These are phyloP conservation scores for Temnothorax curvispinosus DNA, from an alignment of 1,140 invertebrate genomes.

Conservation along the genomic window DNA sequence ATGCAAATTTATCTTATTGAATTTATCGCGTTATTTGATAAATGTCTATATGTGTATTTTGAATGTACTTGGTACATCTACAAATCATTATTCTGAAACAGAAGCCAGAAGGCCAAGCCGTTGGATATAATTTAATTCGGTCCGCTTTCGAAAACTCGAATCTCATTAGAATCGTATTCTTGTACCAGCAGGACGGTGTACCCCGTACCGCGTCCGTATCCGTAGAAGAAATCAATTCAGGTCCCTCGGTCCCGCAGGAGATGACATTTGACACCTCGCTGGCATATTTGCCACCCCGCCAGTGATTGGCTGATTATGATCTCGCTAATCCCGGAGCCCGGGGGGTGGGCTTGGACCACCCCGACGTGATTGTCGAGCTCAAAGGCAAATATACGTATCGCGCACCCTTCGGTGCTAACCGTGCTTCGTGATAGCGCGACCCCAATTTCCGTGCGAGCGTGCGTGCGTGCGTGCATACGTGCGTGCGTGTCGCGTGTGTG, in stretches of 20 bases:
- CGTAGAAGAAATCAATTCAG: slow-evolving; percentile 76
- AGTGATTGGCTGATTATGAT: slow-evolving; percentile 83
- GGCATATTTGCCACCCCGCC: slow-evolving; percentile 63
- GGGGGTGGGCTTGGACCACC: slow-evolving; percentile 74
- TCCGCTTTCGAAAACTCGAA: slow-evolving; percentile 33
- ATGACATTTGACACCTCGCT: slow-evolving; percentile 83
- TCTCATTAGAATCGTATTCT: slow-evolving; percentile 66
- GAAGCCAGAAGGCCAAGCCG: background rate
- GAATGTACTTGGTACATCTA: background rate
- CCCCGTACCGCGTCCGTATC: background rate
- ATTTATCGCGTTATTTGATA: background rate
- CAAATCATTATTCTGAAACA: background rate
- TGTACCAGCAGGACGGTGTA: background rate
- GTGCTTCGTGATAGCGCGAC: slow-evolving; percentile 51
- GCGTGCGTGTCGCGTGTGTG: slow-evolving; percentile 28
- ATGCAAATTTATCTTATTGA: too few relatives aligned
- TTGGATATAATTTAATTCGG: slow-evolving; percentile 56
- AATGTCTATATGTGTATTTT: background rate
- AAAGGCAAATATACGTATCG: slow-evolving; percentile 71
- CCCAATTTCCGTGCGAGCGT: slow-evolving; percentile 65
- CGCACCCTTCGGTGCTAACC: background rate
- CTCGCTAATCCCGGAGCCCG: slow-evolving; percentile 79
- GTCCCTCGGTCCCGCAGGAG: slow-evolving; percentile 71
- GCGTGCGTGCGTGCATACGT: slow-evolving; percentile 55
- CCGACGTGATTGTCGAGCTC: slow-evolving; percentile 79